Evolutionary conservation across 1,140 invertebrate genomes (phyloP).

Genomic region (Holcopasites calliopsidis): DNA sequence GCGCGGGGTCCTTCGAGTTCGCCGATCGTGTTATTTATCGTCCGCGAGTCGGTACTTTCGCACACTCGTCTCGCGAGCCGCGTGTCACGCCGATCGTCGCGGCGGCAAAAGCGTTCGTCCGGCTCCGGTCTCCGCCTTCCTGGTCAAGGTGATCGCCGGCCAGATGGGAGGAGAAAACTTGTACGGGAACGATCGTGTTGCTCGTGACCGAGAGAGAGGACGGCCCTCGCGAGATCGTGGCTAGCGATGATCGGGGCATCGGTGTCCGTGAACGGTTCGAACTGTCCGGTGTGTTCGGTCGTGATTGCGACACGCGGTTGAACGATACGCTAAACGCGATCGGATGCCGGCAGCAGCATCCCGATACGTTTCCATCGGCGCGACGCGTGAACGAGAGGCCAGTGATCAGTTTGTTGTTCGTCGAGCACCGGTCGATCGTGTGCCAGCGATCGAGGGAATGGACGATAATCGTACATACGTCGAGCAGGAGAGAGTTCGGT

Average conservation of each 20-base stretch:
- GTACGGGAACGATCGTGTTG: constrained; percentile 46
- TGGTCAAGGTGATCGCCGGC: constrained; percentile 60
- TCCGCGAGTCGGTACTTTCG: neutral
- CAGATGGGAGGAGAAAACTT: constrained; percentile 35
- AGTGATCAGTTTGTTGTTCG: constrained; percentile 19
- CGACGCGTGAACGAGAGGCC: constrained; percentile 10
- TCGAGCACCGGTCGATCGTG: constrained; percentile 17
- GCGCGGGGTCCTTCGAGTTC: neutral
- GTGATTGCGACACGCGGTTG: neutral
- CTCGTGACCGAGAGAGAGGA: constrained; percentile 55
- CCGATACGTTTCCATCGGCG: constrained; percentile 1
- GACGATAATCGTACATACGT: constrained; percentile 6
- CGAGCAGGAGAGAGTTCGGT: constrained; percentile 9
- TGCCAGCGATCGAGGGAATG: neutral
- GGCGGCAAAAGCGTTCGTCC: neutral
- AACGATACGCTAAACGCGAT: too few relatives aligned
- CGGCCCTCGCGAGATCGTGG: constrained; percentile 29
- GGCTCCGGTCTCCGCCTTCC: neutral
- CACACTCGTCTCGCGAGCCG: neutral
- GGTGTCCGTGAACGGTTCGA: neutral
- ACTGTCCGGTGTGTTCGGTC: neutral
- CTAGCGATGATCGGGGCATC: neutral
- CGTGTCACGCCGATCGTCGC: constrained; percentile 8
- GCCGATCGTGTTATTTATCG: constrained; percentile 10
- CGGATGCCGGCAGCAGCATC: too few relatives aligned